phyloP scores from a whole-genome alignment of 2,797 vertebrate genomes.

The Spondyliosoma cantharus region DNA sequence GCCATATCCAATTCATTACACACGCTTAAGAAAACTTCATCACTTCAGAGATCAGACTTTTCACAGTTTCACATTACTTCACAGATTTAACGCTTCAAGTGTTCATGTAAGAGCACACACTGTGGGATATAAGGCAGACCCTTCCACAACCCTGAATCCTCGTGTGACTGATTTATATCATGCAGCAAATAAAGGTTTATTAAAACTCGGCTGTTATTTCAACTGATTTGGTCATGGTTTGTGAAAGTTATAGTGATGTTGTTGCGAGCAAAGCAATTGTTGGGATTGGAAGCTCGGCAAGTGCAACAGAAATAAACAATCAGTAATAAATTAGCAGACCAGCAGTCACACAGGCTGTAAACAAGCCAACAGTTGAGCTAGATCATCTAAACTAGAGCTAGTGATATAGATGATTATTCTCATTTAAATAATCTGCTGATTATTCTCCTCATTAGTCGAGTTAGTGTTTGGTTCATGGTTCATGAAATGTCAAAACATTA shows the following conservation, averaged over 20 bases:
- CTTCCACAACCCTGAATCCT: neutral
- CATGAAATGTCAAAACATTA: neutral
- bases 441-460: no score
- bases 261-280: neutral
- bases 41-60: slow-evolving; percentile 32
- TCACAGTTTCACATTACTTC: slow-evolving; percentile 24
- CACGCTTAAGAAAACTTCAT: slow-evolving; percentile 39
- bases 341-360: neutral
- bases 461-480: neutral
- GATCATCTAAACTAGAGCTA: neutral
- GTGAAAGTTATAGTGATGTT: neutral
- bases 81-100: slow-evolving; percentile 17
- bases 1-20: slow-evolving; percentile 57
- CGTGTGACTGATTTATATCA: neutral
- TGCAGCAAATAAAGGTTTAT: neutral
- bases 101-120: neutral
- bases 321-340: neutral
- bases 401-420: neutral
- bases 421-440: neutral
- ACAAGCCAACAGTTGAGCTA: neutral
- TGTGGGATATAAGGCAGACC: neutral
- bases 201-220: neutral
- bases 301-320: neutral
- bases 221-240: neutral
- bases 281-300: neutral